phyloP scores from a whole-genome alignment of 2,888 invertebrate genomes.

The Catotricha subobsoleta region DNA sequence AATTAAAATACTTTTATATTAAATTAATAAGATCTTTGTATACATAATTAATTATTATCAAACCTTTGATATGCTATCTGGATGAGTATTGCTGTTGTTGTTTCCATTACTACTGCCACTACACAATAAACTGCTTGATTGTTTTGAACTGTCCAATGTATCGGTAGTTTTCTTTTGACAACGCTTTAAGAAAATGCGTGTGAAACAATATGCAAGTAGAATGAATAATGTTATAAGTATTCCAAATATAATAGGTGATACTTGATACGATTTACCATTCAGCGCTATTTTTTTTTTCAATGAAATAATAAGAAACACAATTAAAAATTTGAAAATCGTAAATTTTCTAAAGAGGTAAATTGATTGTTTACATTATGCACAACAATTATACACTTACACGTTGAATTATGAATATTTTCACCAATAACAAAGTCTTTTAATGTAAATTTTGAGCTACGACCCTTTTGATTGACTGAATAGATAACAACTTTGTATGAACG shows the following conservation, averaged over 20 bases:
- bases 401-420: constrained; percentile 1
- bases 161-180: constrained; percentile 5
- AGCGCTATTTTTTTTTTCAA: background rate
- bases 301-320: no score
- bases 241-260: constrained; percentile 29
- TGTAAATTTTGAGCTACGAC: constrained; percentile 50
- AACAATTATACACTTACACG: background rate
- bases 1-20: no score
- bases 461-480: constrained; percentile 66
- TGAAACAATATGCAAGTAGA: constrained; percentile 9
- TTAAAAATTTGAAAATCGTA: no score
- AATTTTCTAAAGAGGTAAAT: no score
- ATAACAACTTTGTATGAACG: constrained; percentile 60
- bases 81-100: background rate
- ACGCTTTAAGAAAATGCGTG: constrained; percentile 10
- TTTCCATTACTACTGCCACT: constrained; percentile 4
- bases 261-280: constrained; percentile 24
- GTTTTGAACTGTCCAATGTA: constrained; percentile 8
- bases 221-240: constrained; percentile 22
- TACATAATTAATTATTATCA: no score
- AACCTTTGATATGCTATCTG: constrained; percentile 5
- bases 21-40: no score
- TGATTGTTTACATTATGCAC: no score
- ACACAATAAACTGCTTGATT: constrained; percentile 7
- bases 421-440: constrained; percentile 61